A percentile compares a stretch with the other conserved stretches of the same genome.
Conservation (phyloP, 2,797 vertebrate species). For the Hephaestus fuliginosus region DNA sequence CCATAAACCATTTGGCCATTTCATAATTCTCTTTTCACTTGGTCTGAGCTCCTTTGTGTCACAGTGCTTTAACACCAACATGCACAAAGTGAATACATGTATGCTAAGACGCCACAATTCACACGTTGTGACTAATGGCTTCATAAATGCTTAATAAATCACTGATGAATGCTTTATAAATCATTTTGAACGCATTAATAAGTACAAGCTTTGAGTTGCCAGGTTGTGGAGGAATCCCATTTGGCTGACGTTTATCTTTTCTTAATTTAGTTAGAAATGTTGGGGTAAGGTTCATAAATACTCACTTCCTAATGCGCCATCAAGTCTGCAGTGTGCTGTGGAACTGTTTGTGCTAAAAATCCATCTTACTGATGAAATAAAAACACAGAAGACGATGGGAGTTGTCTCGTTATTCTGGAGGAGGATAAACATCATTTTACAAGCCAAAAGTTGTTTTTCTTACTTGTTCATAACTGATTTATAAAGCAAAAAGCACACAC, state of each 20-base stretch:
- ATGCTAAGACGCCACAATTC: not conserved
- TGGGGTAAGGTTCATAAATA: not conserved
- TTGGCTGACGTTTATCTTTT: not conserved
- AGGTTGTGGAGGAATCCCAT: not conserved
- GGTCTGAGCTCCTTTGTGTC: constrained; percentile 29
- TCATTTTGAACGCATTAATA: not conserved
- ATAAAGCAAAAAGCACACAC: not conserved
- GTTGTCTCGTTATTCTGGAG: not conserved
- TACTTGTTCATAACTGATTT: not conserved
- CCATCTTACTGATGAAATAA: not conserved
- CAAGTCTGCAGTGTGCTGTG: not conserved
- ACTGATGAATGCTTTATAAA: not conserved
- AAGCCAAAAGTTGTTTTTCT: not conserved
- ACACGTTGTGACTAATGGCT: not conserved
- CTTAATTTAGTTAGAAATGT: not conserved
- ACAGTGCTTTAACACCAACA: constrained; percentile 10
- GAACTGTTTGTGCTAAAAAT: not conserved
- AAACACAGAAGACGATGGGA: not conserved
- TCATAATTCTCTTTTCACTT: constrained; percentile 19
- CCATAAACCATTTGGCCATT: not conserved
- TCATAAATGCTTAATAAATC: not conserved
- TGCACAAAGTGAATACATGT: constrained; percentile 20
- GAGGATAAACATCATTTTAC: not conserved
- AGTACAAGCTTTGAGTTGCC: not conserved
- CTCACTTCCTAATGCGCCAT: not conserved